A percentile compares a stretch with the other conserved stretches of the same genome.
Evolutionary conservation across 2,888 invertebrate genomes (phyloP).

Genomic region (Nomada hirtipes): DNA sequence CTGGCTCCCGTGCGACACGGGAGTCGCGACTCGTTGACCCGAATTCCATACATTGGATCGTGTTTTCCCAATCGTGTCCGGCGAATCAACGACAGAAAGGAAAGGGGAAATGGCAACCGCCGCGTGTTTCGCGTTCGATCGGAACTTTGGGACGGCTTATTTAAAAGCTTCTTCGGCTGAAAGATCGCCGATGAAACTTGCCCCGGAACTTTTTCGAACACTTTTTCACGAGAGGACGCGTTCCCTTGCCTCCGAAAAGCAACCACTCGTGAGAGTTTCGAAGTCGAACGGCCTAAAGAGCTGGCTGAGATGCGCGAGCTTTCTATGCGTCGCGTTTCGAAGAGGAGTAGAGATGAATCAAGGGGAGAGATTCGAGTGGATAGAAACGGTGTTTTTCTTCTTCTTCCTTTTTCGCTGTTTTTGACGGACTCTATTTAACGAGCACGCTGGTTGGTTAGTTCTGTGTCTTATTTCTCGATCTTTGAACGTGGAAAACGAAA

Average conservation of each 20-base stretch:
- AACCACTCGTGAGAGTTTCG: not conserved
- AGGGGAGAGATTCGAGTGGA: not conserved
- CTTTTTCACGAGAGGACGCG: not conserved
- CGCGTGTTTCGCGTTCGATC: not conserved
- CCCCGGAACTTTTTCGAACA: not conserved
- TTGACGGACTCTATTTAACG: not conserved
- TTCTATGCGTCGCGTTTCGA: not conserved
- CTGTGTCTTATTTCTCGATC: not conserved
- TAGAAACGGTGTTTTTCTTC: not conserved
- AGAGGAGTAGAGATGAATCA: not conserved
- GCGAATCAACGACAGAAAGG: not conserved
- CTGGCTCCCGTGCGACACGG: not conserved
- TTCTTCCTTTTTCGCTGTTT: not conserved
- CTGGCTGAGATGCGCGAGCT: not conserved
- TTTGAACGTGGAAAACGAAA: too few relatives aligned
- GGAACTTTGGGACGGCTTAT: not conserved
- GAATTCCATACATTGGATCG: conserved; percentile 9
- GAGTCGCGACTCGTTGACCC: conserved; percentile 11
- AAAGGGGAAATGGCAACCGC: conserved; percentile 1
- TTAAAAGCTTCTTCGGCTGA: not conserved
- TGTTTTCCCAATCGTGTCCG: not conserved
- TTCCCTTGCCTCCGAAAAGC: not conserved
- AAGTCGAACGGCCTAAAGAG: not conserved
- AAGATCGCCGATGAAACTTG: not conserved
- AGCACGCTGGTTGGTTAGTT: conserved; percentile 6